Conservation (phyloP, 2,113 vertebrate species). For the Salvelinus alpinus region DNA sequence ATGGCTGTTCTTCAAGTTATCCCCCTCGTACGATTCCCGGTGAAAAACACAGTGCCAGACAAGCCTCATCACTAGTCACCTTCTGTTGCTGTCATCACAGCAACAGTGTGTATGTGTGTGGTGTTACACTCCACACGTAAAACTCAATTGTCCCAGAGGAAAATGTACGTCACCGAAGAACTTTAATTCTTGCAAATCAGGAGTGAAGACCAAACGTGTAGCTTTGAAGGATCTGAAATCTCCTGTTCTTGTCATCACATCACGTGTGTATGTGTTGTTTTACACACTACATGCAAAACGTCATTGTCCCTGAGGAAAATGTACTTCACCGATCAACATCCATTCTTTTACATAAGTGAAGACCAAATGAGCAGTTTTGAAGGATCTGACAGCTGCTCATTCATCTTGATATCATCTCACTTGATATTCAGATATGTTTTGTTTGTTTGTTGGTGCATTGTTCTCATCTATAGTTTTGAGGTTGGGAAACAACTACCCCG, state of each 20-base stretch:
- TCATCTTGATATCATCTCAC: neutral
- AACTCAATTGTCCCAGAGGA: neutral
- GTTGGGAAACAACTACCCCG: no score
- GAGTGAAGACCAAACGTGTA: neutral
- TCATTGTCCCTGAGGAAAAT: neutral
- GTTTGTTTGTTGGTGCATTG: no score
- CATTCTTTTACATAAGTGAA: neutral
- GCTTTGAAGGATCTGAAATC: neutral
- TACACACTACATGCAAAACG: neutral
- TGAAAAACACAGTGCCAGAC: neutral
- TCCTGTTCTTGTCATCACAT: neutral
- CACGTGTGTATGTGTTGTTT: neutral
- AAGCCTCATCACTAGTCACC: neutral
- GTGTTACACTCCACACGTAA: neutral
- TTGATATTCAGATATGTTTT: no score
- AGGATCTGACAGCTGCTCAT: neutral
- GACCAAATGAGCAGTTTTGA: neutral
- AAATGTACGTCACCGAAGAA: neutral
- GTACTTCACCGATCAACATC: neutral
- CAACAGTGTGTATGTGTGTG: neutral
- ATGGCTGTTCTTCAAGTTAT: neutral
- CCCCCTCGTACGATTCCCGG: neutral
- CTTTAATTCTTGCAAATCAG: neutral
- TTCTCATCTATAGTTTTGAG: no score
- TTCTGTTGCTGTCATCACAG: neutral